Evolutionary conservation across 2,888 invertebrate species (phyloP), one percentile per base, ranked within the genome.

Genomic region (Strigamia transsilvanica): DNA sequence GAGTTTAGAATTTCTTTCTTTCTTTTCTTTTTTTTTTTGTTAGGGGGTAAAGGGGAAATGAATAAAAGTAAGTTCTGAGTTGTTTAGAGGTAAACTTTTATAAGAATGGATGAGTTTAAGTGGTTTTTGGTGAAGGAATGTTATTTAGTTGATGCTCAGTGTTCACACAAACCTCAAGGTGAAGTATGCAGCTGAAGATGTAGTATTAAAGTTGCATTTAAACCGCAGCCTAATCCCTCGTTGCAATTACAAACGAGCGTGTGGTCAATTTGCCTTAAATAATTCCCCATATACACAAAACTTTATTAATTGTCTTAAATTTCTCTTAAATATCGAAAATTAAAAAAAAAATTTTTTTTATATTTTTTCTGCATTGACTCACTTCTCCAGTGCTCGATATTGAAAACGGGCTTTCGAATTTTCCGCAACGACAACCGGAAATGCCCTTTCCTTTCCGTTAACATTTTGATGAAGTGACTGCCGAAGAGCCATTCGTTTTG

Each of bases 361-460:
- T 13, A n/a, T 46, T 46, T 46, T 46, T 46, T n/a, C 5, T n/a
- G 13, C 46, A 46, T n/a, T 46, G 46, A 13, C 12, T n/a, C 15
- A 13, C 12, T n/a, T 3, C 15, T 46, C 46, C 12, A n/a, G 13
- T 13, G 5, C 46, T 46, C 12, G 46, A 46, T 15, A 66, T 66
- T 66, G 18, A 66, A 66, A 66, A 46, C 46, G 1, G 15, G 46
- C 13, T n/a, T 13, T n/a, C 1, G 46, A 46, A 13, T 46, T n/a
- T n/a, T 46, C 46, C 46, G 46, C 46, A 66, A 66, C 61, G 61
- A 66, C 61, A 66, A 66, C 21, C 61, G 61, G 61, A 66, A 66
- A 66, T 66, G 61, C 61, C 61, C 61, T 66, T 66, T 66, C 23
- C 61, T 23, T 18, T 66, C 23, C 61, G 6, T 18, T 23, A 7